Evolutionary conservation across 2,113 vertebrate genomes (phyloP).

Genomic region (Ciconia stormi): DNA sequence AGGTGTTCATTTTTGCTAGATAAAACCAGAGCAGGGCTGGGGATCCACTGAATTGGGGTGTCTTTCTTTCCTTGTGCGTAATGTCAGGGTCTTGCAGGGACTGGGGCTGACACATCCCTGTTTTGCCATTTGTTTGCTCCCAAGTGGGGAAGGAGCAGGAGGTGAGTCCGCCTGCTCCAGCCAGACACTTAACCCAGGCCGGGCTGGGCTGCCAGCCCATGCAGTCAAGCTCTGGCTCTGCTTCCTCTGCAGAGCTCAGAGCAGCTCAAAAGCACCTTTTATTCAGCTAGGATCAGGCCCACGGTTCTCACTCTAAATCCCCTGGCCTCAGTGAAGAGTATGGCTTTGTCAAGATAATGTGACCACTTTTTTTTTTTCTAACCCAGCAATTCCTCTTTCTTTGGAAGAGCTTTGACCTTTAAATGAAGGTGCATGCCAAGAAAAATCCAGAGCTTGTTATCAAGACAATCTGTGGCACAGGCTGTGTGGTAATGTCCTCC

Average conservation of each 20-base stretch:
- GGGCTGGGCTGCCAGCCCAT: background rate
- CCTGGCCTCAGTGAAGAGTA: background rate
- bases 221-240: background rate
- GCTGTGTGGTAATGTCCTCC: slow-evolving; percentile 37
- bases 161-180: background rate
- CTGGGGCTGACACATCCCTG: background rate
- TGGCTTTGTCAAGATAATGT: background rate
- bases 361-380: background rate
- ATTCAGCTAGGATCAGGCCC: background rate
- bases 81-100: background rate
- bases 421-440: slow-evolving; percentile 3
- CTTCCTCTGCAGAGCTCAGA: background rate
- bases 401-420: slow-evolving; percentile 38
- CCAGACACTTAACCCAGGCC: background rate
- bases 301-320: background rate
- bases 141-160: background rate
- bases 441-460: slow-evolving; percentile 51
- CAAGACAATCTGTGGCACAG: slow-evolving; percentile 23
- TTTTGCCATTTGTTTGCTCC: background rate
- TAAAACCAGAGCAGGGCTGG: background rate
- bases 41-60: background rate
- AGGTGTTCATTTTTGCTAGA: background rate
- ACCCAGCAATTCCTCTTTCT: background rate
- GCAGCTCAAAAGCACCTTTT: background rate
- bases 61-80: fast-evolving